Evolutionary conservation across 2,797 vertebrate species (phyloP).

Genomic region (Eulemur mongoz): DNA sequence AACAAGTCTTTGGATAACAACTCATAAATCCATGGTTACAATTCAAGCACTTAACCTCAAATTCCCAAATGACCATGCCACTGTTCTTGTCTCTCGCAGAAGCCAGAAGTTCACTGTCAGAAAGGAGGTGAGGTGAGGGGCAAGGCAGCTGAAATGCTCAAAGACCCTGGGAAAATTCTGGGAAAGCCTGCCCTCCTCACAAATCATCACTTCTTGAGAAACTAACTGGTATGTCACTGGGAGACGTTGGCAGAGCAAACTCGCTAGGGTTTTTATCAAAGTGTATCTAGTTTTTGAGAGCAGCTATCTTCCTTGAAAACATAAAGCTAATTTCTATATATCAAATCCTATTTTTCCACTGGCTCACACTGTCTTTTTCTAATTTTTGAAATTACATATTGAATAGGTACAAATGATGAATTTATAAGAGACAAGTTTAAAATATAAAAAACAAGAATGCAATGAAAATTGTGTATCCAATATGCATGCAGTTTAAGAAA

Average conservation of each 20-base stretch:
- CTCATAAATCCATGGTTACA: slow-evolving; percentile 50
- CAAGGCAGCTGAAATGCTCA: slow-evolving; percentile 20
- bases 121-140: not conserved
- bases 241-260: not conserved
- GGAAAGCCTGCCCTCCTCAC: not conserved
- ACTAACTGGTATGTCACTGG: not conserved
- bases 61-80: slow-evolving; percentile 25
- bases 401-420: slow-evolving; percentile 1
- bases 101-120: slow-evolving; percentile 28
- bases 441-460: not conserved
- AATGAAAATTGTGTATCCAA: slow-evolving; percentile 4
- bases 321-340: slow-evolving; percentile 40
- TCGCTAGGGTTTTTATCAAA: not conserved
- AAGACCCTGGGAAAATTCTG: not conserved
- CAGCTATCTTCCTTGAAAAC: not conserved
- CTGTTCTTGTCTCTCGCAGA: slow-evolving; percentile 23
- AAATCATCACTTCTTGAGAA: slow-evolving; percentile 34
- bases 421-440: not conserved
- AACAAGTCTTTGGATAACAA: slow-evolving; percentile 62
- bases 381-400: slow-evolving; percentile 18
- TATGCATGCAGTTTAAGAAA: not conserved
- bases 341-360: slow-evolving; percentile 33
- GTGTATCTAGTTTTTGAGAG: not conserved
- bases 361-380: not conserved
- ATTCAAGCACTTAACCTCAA: slow-evolving; percentile 50